Base-by-base conservation (phyloP, 2,113 vertebrate genomes). In the Callopanchax toddi region DNA sequence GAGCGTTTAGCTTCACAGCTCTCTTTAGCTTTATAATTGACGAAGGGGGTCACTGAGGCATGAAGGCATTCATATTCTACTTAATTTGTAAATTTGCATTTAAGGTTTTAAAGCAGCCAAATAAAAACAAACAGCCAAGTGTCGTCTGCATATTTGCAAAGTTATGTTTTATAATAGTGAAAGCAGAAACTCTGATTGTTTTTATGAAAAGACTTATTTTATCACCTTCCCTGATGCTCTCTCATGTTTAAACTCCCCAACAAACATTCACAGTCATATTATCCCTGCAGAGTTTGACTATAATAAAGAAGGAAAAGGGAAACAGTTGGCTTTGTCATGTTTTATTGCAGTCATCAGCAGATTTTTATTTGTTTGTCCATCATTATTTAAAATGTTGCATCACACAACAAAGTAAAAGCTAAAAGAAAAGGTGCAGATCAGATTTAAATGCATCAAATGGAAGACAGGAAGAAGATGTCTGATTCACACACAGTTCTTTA, bases 261-360 rank as follows among this genome's bases (percentile, higher is more conserved):
- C 52, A 57, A 57, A 64, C 68, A 74, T n/a, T n/a, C n/a, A n/a
- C n/a, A 59, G 26, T 11, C 12, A 22, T 37, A 9, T 36, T 11
- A 44, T 60, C 37, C 11, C 21, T 44, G 10, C 29, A 32, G 12
- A 53, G 25, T 57, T 36, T 20, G 25, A 54, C 16, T 13, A 15
- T 16, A 17, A 67, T 42, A 34, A 66, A 73, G 25, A 13, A 56
- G 74, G 56, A 71, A 45, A 60, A 49, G 13, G 40, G 45, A 74
- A 62, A 49, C 12, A 1, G 15, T 42, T 73, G 46, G 17, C 40
- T 68, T 81, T 51, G 43, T 70, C 43, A 51, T 61, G 20, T 71
- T 85, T 85, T 84, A 86, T 82, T 87, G 53, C 73, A 42, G 22
- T 51, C 11, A 67, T 64, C 50, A 63, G 54, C 42, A 67, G 15